Conservation (phyloP, 1,140 invertebrate species). For the Drosophila paulistorum region DNA sequence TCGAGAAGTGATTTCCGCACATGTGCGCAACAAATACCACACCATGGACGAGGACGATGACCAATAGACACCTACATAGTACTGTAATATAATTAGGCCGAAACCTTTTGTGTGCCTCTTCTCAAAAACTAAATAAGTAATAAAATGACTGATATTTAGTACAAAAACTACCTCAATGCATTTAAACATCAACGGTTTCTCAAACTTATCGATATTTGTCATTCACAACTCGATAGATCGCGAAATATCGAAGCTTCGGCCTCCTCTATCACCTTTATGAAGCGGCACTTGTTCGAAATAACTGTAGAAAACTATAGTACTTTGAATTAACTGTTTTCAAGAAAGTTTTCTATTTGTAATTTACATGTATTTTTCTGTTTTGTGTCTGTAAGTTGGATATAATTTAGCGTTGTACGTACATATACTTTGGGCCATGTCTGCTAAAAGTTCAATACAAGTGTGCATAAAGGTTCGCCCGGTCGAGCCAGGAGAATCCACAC, state of each 20-base stretch:
- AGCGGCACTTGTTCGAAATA: slow-evolving; percentile 12
- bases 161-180: no score
- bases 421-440: slow-evolving; percentile 43
- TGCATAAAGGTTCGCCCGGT: slow-evolving; percentile 90
- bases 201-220: not conserved
- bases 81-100: not conserved
- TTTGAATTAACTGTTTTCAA: not conserved
- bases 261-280: not conserved
- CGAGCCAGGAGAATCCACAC: slow-evolving; percentile 84
- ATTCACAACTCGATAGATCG: not conserved
- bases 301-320: not conserved
- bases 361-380: not conserved
- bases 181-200: not conserved
- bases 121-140: not conserved
- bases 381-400: not conserved
- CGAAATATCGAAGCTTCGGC: no score
- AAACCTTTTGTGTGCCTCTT: not conserved
- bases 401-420: not conserved
- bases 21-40: slow-evolving; percentile 63
- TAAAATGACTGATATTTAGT: no score
- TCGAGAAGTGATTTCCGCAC: slow-evolving; percentile 55
- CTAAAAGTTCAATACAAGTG: slow-evolving; percentile 84
- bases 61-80: not conserved
- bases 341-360: not conserved
- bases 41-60: slow-evolving; percentile 53